These are phyloP conservation scores for Xiphydria camelus DNA, from an alignment of 2,888 invertebrate species.

Conservation along the genomic window DNA sequence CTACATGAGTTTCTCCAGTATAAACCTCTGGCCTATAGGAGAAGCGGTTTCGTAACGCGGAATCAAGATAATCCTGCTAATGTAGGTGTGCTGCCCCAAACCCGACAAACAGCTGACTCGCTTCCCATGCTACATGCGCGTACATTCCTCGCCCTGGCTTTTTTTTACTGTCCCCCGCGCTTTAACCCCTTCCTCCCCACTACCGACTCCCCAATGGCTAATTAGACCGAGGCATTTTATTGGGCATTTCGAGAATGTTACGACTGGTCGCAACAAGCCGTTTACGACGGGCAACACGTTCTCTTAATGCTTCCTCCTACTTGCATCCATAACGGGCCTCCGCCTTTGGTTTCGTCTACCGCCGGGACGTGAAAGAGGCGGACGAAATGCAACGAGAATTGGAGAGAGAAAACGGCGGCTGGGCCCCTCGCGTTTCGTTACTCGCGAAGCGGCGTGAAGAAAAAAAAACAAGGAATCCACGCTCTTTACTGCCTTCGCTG, in stretches of 20 bases:
- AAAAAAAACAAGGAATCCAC: too few relatives aligned
- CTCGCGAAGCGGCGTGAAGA: too few relatives aligned
- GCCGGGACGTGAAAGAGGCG: too few relatives aligned
- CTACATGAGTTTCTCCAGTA: too few relatives aligned
- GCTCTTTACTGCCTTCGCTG: conserved; percentile 7
- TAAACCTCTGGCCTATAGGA: neutral
- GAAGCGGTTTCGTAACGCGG: conserved; percentile 22
- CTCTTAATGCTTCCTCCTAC: conserved; percentile 1
- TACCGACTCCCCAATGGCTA: conserved; percentile 5
- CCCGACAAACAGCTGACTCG: too few relatives aligned
- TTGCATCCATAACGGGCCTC: neutral
- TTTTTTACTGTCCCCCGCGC: conserved; percentile 3
- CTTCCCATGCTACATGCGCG: neutral
- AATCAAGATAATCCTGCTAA: conserved; percentile 31
- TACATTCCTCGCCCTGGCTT: conserved; percentile 6
- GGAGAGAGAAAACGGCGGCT: too few relatives aligned
- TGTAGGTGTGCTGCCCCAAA: neutral
- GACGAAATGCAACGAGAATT: too few relatives aligned
- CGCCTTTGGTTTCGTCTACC: neutral
- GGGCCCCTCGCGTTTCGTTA: too few relatives aligned
- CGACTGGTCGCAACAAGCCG: neutral
- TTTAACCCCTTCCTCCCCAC: neutral
- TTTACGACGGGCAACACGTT: conserved; percentile 1
- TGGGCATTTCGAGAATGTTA: neutral
- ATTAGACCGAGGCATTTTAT: conserved; percentile 8